Evolutionary conservation across 2,113 vertebrate genomes (phyloP).

Genomic region (Leucopsar rothschildi): DNA sequence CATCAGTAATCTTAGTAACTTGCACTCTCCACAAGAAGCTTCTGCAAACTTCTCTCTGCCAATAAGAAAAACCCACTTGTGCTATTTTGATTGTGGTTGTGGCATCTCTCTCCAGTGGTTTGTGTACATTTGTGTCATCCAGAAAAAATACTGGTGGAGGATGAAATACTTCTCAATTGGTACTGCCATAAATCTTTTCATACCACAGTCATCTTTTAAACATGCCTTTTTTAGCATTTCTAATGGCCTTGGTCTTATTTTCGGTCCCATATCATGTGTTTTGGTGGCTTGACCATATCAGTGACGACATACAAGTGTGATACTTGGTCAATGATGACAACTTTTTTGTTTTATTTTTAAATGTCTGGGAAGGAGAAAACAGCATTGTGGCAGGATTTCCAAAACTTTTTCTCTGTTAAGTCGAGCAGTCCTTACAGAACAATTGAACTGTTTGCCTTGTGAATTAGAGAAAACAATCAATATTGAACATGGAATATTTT

Average conservation of each 20-base stretch:
- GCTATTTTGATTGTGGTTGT: background rate
- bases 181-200: background rate
- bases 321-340: background rate
- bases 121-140: background rate
- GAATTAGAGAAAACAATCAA: background rate
- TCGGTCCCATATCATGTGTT: background rate
- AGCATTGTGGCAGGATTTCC: background rate
- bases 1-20: constrained; percentile 13
- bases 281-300: background rate
- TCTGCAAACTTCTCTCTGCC: background rate
- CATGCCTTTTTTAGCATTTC: background rate
- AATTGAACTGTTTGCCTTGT: background rate
- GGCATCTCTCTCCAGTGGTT: background rate
- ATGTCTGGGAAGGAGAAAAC: background rate
- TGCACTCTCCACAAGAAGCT: background rate
- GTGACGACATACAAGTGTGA: background rate
- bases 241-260: background rate
- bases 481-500: background rate
- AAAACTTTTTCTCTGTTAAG: background rate
- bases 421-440: background rate
- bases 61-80: background rate
- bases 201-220: background rate
- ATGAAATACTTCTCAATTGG: background rate
- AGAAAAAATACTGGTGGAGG: background rate
- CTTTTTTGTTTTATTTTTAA: background rate